Conservation (phyloP, 2,888 invertebrate genomes). For the Urechis unicinctus region DNA sequence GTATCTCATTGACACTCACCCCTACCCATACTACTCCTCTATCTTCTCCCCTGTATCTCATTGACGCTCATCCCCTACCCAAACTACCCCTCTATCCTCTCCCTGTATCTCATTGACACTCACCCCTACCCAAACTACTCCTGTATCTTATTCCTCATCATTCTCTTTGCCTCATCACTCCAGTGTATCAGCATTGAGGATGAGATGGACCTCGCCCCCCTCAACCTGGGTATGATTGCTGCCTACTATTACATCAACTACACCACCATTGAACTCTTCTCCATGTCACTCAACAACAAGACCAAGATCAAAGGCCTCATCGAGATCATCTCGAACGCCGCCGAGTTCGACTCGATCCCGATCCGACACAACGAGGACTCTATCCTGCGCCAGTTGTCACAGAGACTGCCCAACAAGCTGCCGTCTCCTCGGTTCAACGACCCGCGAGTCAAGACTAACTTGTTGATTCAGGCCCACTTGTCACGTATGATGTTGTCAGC, state of each 20-base stretch:
- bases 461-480: conserved; percentile 90
- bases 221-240: conserved; percentile 99
- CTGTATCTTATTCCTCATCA: too few species aligned
- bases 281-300: conserved; percentile 89
- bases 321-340: conserved; percentile 96
- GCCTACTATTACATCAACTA: conserved; percentile 99
- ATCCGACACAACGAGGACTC: conserved; percentile 93
- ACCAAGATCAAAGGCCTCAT: conserved; percentile 94
- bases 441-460: conserved; percentile 90
- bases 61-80: not conserved
- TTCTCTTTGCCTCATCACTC: too few species aligned
- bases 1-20: too few species aligned
- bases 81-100: too few species aligned
- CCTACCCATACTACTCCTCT: too few species aligned
- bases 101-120: too few species aligned
- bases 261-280: conserved; percentile 97
- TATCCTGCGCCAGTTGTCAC: conserved; percentile 61
- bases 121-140: too few species aligned
- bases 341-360: conserved; percentile 89
- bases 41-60: not conserved
- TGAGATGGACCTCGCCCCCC: conserved; percentile 92
- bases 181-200: conserved; percentile 92
- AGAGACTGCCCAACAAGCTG: conserved; percentile 62
- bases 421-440: conserved; percentile 76
- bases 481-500: conserved; percentile 90